Conservation (phyloP, 2,797 vertebrate species). For the Holocentrus rufus region DNA sequence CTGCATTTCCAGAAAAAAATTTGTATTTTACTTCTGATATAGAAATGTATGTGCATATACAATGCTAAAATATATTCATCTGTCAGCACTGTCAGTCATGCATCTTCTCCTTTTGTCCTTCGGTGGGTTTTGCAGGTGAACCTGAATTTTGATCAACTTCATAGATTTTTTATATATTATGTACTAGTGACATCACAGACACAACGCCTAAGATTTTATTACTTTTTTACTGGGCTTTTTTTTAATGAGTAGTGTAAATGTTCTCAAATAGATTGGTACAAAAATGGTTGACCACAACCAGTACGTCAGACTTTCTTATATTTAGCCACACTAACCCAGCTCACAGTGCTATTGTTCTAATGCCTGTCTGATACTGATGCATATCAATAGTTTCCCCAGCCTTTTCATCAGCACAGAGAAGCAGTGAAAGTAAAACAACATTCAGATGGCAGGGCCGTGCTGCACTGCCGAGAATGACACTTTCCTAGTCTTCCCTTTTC, state of each 20-base stretch:
- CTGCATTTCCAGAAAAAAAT: neutral
- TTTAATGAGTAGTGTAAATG: neutral
- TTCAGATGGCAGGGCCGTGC: neutral
- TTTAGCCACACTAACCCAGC: neutral
- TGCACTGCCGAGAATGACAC: conserved; percentile 6
- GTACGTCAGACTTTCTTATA: neutral
- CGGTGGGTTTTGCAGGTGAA: too few relatives aligned
- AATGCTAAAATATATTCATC: neutral
- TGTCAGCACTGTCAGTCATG: neutral
- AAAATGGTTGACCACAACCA: neutral
- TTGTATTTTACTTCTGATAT: neutral
- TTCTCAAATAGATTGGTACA: neutral
- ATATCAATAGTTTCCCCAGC: neutral
- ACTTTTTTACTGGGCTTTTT: neutral
- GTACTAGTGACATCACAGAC: too few relatives aligned
- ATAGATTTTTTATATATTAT: too few relatives aligned
- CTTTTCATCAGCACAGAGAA: neutral
- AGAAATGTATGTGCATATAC: neutral
- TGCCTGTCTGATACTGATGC: neutral
- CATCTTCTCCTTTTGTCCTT: neutral
- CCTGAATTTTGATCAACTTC: too few relatives aligned
- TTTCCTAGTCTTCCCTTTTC: conserved; percentile 50
- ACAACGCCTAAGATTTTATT: too few relatives aligned
- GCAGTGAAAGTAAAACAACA: conserved; percentile 21
- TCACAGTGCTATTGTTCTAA: neutral